Conservation (phyloP, 2,797 vertebrate species). For the Picus viridis region DNA sequence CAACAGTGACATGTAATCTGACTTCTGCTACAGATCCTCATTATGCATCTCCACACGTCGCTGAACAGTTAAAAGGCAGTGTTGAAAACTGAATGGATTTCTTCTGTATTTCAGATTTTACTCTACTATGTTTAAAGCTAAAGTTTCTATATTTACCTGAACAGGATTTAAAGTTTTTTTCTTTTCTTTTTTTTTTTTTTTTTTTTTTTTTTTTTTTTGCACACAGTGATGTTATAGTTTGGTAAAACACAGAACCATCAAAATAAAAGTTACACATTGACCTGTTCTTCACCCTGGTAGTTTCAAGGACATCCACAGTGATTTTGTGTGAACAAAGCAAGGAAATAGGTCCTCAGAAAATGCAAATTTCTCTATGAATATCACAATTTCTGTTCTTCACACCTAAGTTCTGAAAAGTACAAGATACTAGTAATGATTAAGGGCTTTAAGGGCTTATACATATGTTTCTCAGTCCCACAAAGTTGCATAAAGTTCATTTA, state of each 20-base stretch:
- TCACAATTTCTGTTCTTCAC: not conserved
- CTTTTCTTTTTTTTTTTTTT: no score
- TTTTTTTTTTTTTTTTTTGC: not conserved
- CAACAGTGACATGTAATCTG: not conserved
- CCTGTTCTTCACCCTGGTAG: not conserved
- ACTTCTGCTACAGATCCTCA: not conserved
- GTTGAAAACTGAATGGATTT: not conserved
- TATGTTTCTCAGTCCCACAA: not conserved
- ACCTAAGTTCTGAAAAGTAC: not conserved
- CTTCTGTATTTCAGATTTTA: not conserved
- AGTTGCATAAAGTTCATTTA: not conserved
- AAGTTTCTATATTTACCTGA: not conserved
- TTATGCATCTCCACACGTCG: fast-evolving
- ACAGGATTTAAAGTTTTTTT: not conserved
- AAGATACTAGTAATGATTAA: not conserved
- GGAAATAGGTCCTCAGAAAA: not conserved
- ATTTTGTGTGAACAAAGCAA: not conserved
- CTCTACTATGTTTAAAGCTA: not conserved
- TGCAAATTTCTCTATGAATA: not conserved
- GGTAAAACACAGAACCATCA: not conserved
- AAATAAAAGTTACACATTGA: not conserved
- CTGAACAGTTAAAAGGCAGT: not conserved
- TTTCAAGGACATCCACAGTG: not conserved
- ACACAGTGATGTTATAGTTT: fast-evolving
- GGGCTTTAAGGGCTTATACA: not conserved